These are phyloP conservation scores for Trididemnum clinides DNA, from an alignment of 23 tunicate genomes.

Conservation along the genomic window DNA sequence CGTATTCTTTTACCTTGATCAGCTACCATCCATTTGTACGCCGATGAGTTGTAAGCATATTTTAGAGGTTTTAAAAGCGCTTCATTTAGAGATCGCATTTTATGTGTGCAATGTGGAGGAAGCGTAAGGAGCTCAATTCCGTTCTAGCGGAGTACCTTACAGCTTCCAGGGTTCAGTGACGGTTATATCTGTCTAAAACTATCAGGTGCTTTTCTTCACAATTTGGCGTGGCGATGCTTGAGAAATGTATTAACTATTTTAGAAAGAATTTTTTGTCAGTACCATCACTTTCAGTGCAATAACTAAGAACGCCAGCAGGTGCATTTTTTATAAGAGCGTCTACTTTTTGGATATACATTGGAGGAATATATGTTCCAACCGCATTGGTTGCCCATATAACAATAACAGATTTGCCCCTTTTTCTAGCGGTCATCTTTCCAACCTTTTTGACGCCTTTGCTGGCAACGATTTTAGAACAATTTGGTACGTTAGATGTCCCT, in stretches of 20 bases:
- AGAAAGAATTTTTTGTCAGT: neutral
- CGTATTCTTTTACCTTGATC: neutral
- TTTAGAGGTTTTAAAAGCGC: neutral
- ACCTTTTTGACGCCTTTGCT: neutral
- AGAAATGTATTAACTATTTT: slow-evolving; percentile 1
- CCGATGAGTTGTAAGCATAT: neutral
- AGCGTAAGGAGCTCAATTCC: slow-evolving; percentile 6
- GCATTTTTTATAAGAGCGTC: slow-evolving; percentile 3
- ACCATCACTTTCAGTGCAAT: slow-evolving; percentile 9
- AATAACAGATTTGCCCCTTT: slow-evolving; percentile 5
- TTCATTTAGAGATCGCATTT: neutral
- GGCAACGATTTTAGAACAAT: neutral
- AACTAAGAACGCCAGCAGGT: neutral
- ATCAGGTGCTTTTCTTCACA: neutral
- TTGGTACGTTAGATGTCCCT: neutral
- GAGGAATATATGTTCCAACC: slow-evolving; percentile 6
- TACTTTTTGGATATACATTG: neutral
- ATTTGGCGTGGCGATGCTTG: neutral
- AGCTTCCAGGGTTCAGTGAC: slow-evolving; percentile 11
- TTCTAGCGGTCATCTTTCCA: slow-evolving; percentile 7
- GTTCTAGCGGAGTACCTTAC: neutral
- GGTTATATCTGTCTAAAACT: neutral
- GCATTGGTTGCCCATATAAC: slow-evolving; percentile 10
- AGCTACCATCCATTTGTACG: neutral
- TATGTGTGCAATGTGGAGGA: slow-evolving; percentile 6